Evolutionary conservation across 2,797 vertebrate genomes (phyloP), one percentile per base, ranked within the genome.

Genomic region (Pipistrellus nathusii): DNA sequence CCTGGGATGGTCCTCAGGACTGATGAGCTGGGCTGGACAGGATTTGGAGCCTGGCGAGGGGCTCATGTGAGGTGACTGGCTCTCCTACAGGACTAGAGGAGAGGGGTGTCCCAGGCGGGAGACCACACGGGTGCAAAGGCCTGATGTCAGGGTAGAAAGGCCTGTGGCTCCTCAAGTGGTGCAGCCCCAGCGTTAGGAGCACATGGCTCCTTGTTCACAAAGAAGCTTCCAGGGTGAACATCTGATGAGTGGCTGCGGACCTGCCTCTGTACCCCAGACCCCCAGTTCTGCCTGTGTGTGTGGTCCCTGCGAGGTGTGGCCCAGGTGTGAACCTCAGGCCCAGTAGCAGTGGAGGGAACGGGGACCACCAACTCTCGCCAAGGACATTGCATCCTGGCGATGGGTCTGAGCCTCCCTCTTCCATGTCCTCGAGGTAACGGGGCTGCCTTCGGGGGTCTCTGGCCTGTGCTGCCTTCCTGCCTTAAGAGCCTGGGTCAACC

Each of bases 401-500:
- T 66, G 44, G 35, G 15, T 93, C 62, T 71, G 68, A 53, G 35
- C 80, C 14, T 81, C 23, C 38, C 11, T 5, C 14, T 75, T 90
- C 53, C 57, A 72, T 44, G 21, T 88, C 64, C 48, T 80, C 71
- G 44, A 8, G 73, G 68, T 80, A 53, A 30, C 13, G 78, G 38
- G 48, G 14, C 73, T 30, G 73, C 72, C 48, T 85, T 30, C 32
- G 41, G 75, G 44, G 59, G 62, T 77, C 85, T 83, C 86, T 83
- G 35, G 41, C 48, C 21, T 90, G 38, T 78, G 87, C 64, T 78
- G 68, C 25, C 38, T 94, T 95, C 55, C 69, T 94, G 55, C 71
- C 53, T 81, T 25, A 66, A 92, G 85, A 95, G 80, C 55, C 51
- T 62, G 94, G 96, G 95, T 96, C 94, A 97, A 90, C 64, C 53